Base-by-base conservation (phyloP, 2,888 invertebrate species). In the Cepaea hortensis region DNA sequence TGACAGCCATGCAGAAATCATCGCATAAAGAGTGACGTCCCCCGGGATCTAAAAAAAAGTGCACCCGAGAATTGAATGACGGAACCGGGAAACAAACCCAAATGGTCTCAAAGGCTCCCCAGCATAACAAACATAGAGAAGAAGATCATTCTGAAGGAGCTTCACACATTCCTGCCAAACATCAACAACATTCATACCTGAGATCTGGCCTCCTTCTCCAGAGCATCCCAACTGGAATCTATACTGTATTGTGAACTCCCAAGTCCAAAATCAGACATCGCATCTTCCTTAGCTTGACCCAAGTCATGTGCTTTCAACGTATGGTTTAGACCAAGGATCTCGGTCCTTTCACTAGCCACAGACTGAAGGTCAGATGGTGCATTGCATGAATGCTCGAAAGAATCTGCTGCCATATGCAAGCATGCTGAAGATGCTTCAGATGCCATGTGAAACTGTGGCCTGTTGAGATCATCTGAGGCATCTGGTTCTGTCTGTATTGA, bases 171-270 rank as follows among this genome's bases (percentile, higher is more conserved):
- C 11, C 11, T 9, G 55, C 55, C 7, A 55, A 55, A 55, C 55
- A 6, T 55, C 55, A 55, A 73, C 73, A 23, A 46, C 68, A 62
- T 62, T 77, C 68, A 48, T 65, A 87, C 88, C 88, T 88, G 88
- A 23, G 80, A 48, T 61, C 75, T 87, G 68, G 86, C 76, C 68
- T 87, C 87, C 35, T 72, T 70, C 70, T 85, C 88, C 55, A 88
- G 62, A 48, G 65, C 77, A 73, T 87, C 87, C 87, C 84, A 88
- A 6, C 87, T 82, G 4, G 81, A 73, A 70, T 85, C 88, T 23
- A 73, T 35, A 65, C 87, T 87, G 46, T 79, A 46, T 15, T 73
- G 73, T 76, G 85, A 85, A 77, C 84, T 83, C 4, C 80, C 75
- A 13, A 70, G 79, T 6, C 85, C 85, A 18, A 62, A 79, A 72